phyloP scores from a whole-genome alignment of 2,113 vertebrate species.

The Oreotrochilus melanogaster region DNA sequence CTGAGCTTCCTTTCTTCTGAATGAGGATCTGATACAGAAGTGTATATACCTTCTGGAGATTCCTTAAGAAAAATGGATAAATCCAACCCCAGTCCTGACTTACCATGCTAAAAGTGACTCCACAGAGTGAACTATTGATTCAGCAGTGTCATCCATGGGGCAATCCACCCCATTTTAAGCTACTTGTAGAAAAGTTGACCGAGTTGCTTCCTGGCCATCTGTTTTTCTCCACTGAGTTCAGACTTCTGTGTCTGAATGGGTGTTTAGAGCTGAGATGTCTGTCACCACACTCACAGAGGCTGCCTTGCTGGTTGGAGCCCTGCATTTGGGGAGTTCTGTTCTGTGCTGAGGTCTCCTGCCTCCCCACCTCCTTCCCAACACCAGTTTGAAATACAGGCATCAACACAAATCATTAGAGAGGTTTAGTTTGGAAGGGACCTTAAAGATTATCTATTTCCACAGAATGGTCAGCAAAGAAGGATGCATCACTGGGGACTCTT shows the following conservation, averaged over 20 bases:
- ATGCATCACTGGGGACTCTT: neutral
- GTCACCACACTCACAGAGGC: neutral
- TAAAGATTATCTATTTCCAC: too few species aligned
- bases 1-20: neutral
- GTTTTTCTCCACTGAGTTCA: neutral
- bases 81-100: neutral
- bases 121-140: neutral
- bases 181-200: neutral
- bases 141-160: neutral
- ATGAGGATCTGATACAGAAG: neutral
- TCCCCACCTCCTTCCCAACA: accelerated
- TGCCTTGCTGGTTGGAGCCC: neutral
- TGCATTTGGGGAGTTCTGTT: neutral
- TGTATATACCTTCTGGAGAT: neutral
- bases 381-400: neutral
- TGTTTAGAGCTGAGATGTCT: neutral
- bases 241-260: neutral
- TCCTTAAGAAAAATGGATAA: neutral
- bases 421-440: too few species aligned
- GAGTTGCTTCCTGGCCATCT: neutral
- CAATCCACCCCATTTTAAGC: neutral
- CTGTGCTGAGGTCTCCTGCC: neutral
- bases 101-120: neutral
- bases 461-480: neutral
- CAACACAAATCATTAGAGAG: accelerated